A percentile compares a stretch with the other conserved stretches of the same genome.
Conservation (phyloP, 1,140 invertebrate species). For the Orchestia grillus region DNA sequence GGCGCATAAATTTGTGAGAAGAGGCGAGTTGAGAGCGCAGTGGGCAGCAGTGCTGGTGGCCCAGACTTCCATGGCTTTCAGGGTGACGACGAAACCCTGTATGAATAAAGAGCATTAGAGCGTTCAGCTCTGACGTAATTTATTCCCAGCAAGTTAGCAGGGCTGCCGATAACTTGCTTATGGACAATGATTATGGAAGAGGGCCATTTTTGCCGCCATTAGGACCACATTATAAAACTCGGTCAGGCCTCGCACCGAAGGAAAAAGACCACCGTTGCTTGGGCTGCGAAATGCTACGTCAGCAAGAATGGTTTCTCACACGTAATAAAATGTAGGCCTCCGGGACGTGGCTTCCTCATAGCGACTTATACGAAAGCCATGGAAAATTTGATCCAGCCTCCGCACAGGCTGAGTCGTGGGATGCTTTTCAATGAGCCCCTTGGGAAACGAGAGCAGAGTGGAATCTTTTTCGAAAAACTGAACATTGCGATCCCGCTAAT, state of each 20-base stretch:
- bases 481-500: neutral
- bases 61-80: neutral
- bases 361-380: neutral
- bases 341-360: slow-evolving; percentile 30
- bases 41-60: neutral
- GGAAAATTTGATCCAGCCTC: slow-evolving; percentile 22
- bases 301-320: slow-evolving; percentile 28
- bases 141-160: neutral
- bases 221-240: slow-evolving; percentile 34
- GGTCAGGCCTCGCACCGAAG: neutral
- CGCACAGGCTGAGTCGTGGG: neutral
- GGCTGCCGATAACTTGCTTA: slow-evolving; percentile 51
- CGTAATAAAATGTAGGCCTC: slow-evolving; percentile 47
- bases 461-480: neutral
- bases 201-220: slow-evolving; percentile 48
- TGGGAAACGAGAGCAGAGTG: neutral
- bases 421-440: neutral
- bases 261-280: neutral
- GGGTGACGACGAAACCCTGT: neutral
- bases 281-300: neutral
- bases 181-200: slow-evolving; percentile 43
- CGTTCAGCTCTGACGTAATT: slow-evolving; percentile 21
- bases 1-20: neutral
- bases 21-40: neutral
- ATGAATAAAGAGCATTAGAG: slow-evolving; percentile 1